These are phyloP conservation scores for Eleginops maclovinus DNA, from an alignment of 2,113 vertebrate species.

Conservation along the genomic window DNA sequence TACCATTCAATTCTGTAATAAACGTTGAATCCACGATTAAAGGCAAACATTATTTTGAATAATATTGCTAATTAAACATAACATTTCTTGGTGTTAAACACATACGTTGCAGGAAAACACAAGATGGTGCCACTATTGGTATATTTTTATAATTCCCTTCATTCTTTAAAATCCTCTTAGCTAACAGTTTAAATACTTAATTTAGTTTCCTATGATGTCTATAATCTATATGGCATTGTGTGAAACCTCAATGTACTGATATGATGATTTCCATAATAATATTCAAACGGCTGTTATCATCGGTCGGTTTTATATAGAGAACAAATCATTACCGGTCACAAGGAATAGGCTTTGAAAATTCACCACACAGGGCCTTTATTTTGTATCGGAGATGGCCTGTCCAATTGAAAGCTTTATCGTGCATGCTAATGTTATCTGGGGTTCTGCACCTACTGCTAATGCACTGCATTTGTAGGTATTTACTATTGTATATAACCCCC, in stretches of 20 bases:
- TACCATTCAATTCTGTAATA: too few relatives aligned
- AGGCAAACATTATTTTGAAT: too few relatives aligned
- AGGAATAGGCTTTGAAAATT: constrained; percentile 54
- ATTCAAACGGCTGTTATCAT: constrained; percentile 64
- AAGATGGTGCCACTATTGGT: not conserved
- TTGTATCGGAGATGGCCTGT: constrained; percentile 69
- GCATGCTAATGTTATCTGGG: constrained; percentile 71
- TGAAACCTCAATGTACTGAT: constrained; percentile 48
- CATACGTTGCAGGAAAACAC: not conserved
- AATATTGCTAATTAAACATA: too few relatives aligned
- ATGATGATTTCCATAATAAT: constrained; percentile 62
- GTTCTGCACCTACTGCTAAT: constrained; percentile 73
- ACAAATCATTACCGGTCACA: constrained; percentile 59
- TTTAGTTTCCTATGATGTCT: not conserved
- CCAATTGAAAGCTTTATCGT: constrained; percentile 60
- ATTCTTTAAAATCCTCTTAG: constrained; percentile 4
- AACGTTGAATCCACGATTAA: too few relatives aligned
- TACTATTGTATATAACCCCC: constrained; percentile 69
- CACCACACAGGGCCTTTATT: constrained; percentile 64
- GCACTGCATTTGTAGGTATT: constrained; percentile 67
- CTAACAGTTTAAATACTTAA: not conserved
- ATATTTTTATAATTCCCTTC: not conserved
- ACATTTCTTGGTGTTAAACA: not conserved
- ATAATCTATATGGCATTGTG: constrained; percentile 32
- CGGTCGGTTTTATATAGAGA: constrained; percentile 47